Base-by-base conservation (phyloP, 2,888 invertebrate genomes). In the Trissolcus japonicus region DNA sequence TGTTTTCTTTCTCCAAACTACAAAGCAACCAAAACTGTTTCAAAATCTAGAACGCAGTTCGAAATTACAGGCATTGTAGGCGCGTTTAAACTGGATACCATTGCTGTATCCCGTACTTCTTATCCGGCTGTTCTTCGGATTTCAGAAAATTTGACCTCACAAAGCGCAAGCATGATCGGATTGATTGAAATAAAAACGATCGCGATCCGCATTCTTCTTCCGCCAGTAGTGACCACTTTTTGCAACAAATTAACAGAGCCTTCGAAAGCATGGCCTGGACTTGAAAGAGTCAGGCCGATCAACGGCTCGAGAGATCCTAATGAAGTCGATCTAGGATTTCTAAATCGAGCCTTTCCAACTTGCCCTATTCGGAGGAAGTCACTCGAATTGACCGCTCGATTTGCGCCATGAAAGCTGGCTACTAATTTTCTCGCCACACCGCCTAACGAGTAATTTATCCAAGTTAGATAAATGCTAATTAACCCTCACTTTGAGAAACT, bases 61-160 rank as follows among this genome's bases (percentile, higher is more conserved):
- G 57, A 54, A 63, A 71, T 71, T 7, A 57, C 53, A 51, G 51
- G 16, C 56, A 71, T 71, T 71, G 51, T 63, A 25, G 13, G 59
- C 62, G 71, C 50, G 71, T 63, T 71, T 63, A 53, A 71, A 71
- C 63, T 57, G 63, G 56, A 53, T 63, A 63, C 46, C 51, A 63
- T 71, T 57, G 51, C 53, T 62, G 25, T 51, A 63, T 56, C 43
- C 2, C 43, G 62, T 63, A 53, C 57, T 63, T 55, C 46, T 46
- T 51, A 53, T 1, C 41, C 53, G n/a, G 71, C 53, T 63, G 57
- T 63, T 63, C 62, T 63, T 51, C 40, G 71, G 63, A 71, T 71
- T 63, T 62, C 71, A 71, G 63, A 71, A 62, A 72, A 65, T 72
- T 72, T 72, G 72, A 72, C 63, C 65, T 63, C 72, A 72, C 72